Conservation (phyloP, 2,888 invertebrate genomes). For the Smittia aterrima region DNA sequence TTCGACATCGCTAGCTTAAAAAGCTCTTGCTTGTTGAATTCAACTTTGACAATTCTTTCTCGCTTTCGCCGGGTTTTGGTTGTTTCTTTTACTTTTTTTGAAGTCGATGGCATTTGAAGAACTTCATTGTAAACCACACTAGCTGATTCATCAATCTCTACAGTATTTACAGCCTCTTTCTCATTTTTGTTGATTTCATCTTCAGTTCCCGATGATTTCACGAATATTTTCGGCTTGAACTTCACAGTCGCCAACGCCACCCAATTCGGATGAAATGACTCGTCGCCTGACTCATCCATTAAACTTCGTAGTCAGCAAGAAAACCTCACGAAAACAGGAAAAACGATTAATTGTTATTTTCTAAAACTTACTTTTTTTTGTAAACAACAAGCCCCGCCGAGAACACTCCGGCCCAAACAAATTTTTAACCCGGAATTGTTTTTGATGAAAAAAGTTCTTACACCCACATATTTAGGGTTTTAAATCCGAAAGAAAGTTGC, state of each 20-base stretch:
- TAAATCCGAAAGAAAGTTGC: no score
- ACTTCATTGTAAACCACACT: slow-evolving; percentile 49
- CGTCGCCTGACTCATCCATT: background rate
- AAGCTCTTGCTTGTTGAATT: slow-evolving; percentile 47
- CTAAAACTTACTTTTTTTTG: no score
- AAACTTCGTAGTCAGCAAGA: no score
- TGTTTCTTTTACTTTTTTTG: slow-evolving; percentile 37
- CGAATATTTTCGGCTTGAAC: slow-evolving; percentile 50
- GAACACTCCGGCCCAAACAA: no score
- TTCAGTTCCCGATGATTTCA: slow-evolving; percentile 43
- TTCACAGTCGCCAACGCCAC: slow-evolving; percentile 49
- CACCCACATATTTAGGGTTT: no score
- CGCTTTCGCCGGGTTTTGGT: background rate
- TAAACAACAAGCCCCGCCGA: no score
- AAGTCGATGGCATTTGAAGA: slow-evolving; percentile 43
- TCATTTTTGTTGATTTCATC: background rate
- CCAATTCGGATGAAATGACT: slow-evolving; percentile 51
- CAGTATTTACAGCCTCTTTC: slow-evolving; percentile 43
- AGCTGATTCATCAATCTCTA: slow-evolving; percentile 46
- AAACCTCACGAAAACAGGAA: no score
- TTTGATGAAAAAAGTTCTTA: no score
- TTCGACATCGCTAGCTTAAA: slow-evolving; percentile 56
- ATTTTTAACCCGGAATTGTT: no score
- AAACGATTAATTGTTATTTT: no score
- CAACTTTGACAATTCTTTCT: slow-evolving; percentile 13